These are phyloP conservation scores for Heliconius charithonia DNA, from an alignment of 2,888 invertebrate species.

Conservation along the genomic window DNA sequence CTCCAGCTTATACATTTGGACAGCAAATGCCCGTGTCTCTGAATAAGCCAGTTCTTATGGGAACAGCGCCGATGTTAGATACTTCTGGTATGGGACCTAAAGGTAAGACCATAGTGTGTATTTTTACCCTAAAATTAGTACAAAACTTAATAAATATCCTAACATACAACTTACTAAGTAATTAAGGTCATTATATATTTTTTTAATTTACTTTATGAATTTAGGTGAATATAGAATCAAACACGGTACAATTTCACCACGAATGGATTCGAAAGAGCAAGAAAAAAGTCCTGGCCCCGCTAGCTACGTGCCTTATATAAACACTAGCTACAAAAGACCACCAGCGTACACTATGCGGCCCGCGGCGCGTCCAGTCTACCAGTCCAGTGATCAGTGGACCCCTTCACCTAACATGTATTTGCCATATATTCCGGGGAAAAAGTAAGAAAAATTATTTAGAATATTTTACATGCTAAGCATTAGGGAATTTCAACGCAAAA, in stretches of 20 bases:
- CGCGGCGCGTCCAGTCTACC: conserved; percentile 59
- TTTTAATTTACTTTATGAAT: not conserved
- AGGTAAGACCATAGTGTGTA: conserved; percentile 51
- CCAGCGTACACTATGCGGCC: conserved; percentile 65
- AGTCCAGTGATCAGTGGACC: conserved; percentile 69
- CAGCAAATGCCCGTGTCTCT: conserved; percentile 52
- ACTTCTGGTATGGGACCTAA: conserved; percentile 55
- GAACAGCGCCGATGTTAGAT: conserved; percentile 62
- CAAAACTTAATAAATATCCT: not conserved
- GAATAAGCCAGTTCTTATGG: conserved; percentile 54
- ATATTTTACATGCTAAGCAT: not conserved
- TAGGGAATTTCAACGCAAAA: not conserved
- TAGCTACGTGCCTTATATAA: conserved; percentile 54
- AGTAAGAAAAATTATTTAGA: conserved; percentile 29
- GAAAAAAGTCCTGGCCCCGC: conserved; percentile 64
- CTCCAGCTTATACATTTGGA: conserved; percentile 74
- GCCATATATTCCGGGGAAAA: conserved; percentile 62
- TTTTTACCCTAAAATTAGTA: no score
- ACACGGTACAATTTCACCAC: conserved; percentile 60
- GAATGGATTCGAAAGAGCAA: conserved; percentile 52
- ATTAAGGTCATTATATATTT: not conserved
- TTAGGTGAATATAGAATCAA: conserved; percentile 59
- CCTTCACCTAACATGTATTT: conserved; percentile 74
- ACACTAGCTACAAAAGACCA: conserved; percentile 54
- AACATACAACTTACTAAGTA: not conserved